These are phyloP conservation scores for Potorous gilbertii DNA, from an alignment of 2,797 vertebrate species.

Conservation along the genomic window DNA sequence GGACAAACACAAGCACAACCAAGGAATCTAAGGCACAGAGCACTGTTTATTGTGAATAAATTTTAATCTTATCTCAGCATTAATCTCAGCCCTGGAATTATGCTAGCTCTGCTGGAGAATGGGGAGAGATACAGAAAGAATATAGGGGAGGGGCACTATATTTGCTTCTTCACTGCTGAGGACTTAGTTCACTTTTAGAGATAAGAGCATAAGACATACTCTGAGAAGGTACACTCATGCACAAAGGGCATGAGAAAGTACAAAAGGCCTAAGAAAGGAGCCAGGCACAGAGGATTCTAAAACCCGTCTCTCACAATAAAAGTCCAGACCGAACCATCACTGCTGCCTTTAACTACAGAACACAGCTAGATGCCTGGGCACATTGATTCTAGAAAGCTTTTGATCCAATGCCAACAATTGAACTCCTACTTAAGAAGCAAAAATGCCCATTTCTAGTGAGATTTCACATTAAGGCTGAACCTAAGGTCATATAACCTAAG, in stretches of 20 bases:
- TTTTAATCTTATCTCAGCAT: not conserved
- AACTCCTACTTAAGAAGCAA: conserved; percentile 51
- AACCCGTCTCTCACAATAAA: conserved; percentile 49
- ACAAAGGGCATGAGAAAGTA: conserved; percentile 62
- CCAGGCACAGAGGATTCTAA: conserved; percentile 62
- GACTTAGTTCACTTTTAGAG: not conserved
- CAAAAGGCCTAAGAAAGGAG: conserved; percentile 62
- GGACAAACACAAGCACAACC: too few relatives aligned
- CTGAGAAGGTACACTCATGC: not conserved
- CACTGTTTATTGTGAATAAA: not conserved
- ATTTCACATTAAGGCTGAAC: not conserved
- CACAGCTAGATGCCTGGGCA: conserved; percentile 62
- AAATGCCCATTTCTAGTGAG: conserved; percentile 60
- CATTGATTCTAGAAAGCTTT: conserved; percentile 68
- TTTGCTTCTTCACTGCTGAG: not conserved
- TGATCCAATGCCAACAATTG: conserved; percentile 69
- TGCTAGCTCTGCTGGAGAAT: not conserved
- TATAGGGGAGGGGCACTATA: not conserved
- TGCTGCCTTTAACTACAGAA: conserved; percentile 51
- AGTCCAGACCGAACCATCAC: conserved; percentile 62
- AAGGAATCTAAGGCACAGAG: not conserved
- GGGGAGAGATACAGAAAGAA: not conserved
- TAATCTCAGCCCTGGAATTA: conserved; percentile 3
- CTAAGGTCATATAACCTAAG: not conserved
- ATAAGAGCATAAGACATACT: not conserved